phyloP scores from a whole-genome alignment of 1,140 invertebrate species.

The Anagrus nilaparvatae region DNA sequence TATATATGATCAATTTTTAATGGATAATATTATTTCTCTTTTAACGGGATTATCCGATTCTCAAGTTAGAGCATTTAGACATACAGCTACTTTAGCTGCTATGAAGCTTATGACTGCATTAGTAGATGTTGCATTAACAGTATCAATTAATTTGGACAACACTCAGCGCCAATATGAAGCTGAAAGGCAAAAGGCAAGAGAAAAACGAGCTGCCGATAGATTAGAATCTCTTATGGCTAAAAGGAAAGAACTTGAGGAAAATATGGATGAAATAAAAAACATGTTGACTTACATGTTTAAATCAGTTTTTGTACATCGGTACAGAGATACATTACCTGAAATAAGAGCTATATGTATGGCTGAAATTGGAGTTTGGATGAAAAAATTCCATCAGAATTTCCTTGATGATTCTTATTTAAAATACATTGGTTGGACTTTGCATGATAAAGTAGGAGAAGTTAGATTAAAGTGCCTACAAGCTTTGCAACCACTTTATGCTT shows the following conservation, averaged over 20 bases:
- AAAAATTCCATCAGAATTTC: constrained; percentile 96
- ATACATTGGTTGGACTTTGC: constrained; percentile 98
- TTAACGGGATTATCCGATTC: constrained; percentile 96
- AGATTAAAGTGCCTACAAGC: constrained; percentile 73
- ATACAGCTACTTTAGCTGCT: constrained; percentile 97
- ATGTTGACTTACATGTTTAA: constrained; percentile 99
- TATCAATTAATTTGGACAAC: constrained; percentile 94
- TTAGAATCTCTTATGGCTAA: constrained; percentile 87
- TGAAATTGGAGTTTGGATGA: constrained; percentile 99
- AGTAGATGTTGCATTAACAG: constrained; percentile 92
- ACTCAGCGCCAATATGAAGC: constrained; percentile 96
- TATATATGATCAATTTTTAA: constrained; percentile 97
- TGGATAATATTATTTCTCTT: constrained; percentile 98
- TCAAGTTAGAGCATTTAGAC: constrained; percentile 95
- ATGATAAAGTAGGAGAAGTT: constrained; percentile 87
- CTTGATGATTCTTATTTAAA: constrained; percentile 97
- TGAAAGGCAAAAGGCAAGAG: constrained; percentile 79
- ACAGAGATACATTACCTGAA: constrained; percentile 93
- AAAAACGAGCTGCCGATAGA: constrained; percentile 67
- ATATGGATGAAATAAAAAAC: constrained; percentile 98
- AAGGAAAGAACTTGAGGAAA: constrained; percentile 92
- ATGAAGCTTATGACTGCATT: constrained; percentile 99
- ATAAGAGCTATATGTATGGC: constrained; percentile 96
- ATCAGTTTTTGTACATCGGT: constrained; percentile 97
- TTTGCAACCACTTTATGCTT: constrained; percentile 89